Conservation (phyloP, 2,888 invertebrate species). For the Tachystola acroxantha region DNA sequence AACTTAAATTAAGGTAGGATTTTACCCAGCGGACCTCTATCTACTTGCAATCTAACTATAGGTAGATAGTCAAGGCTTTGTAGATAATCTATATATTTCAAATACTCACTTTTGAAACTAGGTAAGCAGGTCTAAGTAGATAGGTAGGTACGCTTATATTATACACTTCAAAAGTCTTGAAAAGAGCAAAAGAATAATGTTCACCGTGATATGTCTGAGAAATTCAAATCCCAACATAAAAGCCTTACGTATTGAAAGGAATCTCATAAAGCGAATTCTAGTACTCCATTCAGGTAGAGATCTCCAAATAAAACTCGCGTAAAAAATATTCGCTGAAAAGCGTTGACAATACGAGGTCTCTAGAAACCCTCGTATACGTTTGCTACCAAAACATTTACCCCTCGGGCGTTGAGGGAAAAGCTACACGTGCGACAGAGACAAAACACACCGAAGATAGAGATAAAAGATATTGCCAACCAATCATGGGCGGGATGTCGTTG, state of each 20-base stretch:
- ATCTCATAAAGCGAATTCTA: slow-evolving; percentile 74
- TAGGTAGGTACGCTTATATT: no score
- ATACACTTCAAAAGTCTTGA: no score
- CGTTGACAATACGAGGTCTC: slow-evolving; percentile 64
- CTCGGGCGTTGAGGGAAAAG: slow-evolving; percentile 74
- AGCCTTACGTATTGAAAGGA: slow-evolving; percentile 47
- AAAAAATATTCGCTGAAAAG: slow-evolving; percentile 66
- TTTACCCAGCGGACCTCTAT: no score
- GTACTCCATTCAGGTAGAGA: slow-evolving; percentile 72
- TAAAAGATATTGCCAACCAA: slow-evolving; percentile 41
- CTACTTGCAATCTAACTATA: no score
- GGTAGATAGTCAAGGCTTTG: no score
- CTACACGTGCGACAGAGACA: slow-evolving; percentile 51
- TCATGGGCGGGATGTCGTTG: slow-evolving; percentile 29
- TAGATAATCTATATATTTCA: no score
- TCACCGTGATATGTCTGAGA: slow-evolving; percentile 44
- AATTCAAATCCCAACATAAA: slow-evolving; percentile 47
- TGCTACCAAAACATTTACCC: slow-evolving; percentile 78
- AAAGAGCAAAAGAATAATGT: slow-evolving; percentile 35
- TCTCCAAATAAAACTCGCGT: slow-evolving; percentile 67
- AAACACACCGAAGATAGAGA: slow-evolving; percentile 32
- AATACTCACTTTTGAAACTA: no score
- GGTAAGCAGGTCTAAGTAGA: no score
- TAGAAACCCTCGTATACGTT: slow-evolving; percentile 76
- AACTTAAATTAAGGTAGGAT: no score